phyloP scores from a whole-genome alignment of 2,113 vertebrate genomes.

The Chaenogobius annularis region DNA sequence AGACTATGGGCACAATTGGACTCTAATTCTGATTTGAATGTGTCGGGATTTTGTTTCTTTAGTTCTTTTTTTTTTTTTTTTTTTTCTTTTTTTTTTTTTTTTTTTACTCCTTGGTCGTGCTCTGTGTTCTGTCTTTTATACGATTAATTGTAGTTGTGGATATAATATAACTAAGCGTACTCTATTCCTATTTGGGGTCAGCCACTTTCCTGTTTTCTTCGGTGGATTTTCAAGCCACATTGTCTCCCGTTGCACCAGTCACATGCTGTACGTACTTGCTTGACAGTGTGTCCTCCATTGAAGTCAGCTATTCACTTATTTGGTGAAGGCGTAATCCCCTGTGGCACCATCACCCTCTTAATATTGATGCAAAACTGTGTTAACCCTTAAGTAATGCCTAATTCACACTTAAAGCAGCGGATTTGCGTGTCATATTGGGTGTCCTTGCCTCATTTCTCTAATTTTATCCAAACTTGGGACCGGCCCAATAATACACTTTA shows the following conservation, averaged over 20 bases:
- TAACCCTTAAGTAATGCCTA: background rate
- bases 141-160: no score
- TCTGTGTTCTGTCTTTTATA: no score
- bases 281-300: background rate
- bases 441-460: background rate
- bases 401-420: background rate
- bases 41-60: no score
- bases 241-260: background rate
- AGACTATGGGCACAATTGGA: no score
- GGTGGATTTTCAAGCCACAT: no score
- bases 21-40: no score
- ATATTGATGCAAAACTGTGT: background rate
- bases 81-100: no score
- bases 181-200: background rate
- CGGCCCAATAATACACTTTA: background rate
- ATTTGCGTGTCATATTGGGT: background rate
- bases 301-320: background rate
- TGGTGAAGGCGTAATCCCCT: background rate
- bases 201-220: no score
- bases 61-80: no score
- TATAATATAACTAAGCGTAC: no score
- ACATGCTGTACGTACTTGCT: background rate
- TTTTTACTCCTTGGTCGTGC: no score
- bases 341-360: background rate
- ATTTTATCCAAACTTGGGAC: background rate